Evolutionary conservation across 2,797 vertebrate genomes (phyloP).

Genomic region (Hippoglossus hippoglossus): DNA sequence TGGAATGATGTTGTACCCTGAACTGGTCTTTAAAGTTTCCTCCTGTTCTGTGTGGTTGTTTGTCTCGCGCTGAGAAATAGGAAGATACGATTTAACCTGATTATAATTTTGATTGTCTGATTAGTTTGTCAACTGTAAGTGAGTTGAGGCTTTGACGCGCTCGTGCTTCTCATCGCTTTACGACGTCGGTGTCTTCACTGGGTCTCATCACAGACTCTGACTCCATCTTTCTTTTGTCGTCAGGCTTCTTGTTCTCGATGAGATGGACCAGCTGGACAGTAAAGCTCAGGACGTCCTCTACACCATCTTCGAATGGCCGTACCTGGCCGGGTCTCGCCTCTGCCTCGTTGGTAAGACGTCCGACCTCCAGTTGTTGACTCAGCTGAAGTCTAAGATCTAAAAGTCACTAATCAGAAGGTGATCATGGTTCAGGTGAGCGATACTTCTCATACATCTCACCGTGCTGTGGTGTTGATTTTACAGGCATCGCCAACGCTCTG

Average conservation of each 20-base stretch:
- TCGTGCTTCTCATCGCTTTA: neutral
- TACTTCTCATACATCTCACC: too few species aligned
- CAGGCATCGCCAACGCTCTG: conserved; percentile 95
- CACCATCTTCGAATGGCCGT: conserved; percentile 95
- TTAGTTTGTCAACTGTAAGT: too few species aligned
- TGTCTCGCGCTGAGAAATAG: too few species aligned
- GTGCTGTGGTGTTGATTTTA: neutral
- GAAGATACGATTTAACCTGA: neutral
- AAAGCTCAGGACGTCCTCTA: conserved; percentile 95
- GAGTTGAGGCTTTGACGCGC: too few species aligned
- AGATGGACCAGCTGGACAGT: conserved; percentile 97
- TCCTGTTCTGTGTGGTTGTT: too few species aligned
- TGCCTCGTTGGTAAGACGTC: conserved; percentile 88
- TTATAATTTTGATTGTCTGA: too few species aligned
- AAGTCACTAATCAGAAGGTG: too few species aligned
- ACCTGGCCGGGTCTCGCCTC: conserved; percentile 87
- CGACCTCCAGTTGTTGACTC: too few species aligned
- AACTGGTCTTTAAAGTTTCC: too few species aligned
- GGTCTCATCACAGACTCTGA: neutral
- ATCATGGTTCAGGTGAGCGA: neutral
- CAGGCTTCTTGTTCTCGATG: conserved; percentile 94
- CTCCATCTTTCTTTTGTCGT: neutral
- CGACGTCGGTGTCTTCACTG: neutral
- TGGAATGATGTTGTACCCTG: too few species aligned
- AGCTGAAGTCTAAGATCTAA: too few species aligned